Evolutionary conservation across 2,797 vertebrate genomes (phyloP).

Genomic region (Scolopax rusticola): DNA sequence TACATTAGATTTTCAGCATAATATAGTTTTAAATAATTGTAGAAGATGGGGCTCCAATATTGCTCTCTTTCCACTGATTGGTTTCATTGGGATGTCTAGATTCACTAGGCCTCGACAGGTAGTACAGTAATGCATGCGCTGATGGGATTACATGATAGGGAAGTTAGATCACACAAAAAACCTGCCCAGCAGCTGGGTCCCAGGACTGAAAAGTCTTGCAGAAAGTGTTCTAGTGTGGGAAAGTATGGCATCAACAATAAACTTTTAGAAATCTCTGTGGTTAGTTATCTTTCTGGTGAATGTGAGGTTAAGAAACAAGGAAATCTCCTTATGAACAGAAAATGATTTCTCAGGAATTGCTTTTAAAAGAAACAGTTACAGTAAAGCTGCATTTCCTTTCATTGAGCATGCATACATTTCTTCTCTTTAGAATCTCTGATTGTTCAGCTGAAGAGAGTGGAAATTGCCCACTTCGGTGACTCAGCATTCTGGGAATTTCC

Average conservation of each 20-base stretch:
- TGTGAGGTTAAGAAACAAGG: background rate
- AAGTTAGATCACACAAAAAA: background rate
- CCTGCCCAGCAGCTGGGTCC: background rate
- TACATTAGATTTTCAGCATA: background rate
- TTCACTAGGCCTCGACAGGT: background rate
- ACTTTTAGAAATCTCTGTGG: background rate
- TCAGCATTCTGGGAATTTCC: constrained; percentile 32
- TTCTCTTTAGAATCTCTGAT: constrained; percentile 13
- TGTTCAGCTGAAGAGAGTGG: constrained; percentile 5
- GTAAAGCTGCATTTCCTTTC: constrained; percentile 22
- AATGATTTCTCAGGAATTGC: constrained; percentile 7
- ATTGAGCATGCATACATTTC: background rate
- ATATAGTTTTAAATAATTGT: background rate
- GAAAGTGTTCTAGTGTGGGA: background rate
- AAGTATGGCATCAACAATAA: background rate
- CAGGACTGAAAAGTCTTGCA: background rate
- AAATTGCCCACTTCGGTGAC: constrained; percentile 17
- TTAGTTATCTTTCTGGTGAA: background rate
- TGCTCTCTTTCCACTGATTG: background rate
- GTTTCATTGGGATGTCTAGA: background rate
- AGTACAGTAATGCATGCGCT: background rate
- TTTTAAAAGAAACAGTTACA: background rate
- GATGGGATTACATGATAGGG: background rate
- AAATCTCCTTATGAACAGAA: constrained; percentile 15
- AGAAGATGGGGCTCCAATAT: background rate